phyloP scores from a whole-genome alignment of 1,140 invertebrate genomes.

The Maconellicoccus hirsutus region DNA sequence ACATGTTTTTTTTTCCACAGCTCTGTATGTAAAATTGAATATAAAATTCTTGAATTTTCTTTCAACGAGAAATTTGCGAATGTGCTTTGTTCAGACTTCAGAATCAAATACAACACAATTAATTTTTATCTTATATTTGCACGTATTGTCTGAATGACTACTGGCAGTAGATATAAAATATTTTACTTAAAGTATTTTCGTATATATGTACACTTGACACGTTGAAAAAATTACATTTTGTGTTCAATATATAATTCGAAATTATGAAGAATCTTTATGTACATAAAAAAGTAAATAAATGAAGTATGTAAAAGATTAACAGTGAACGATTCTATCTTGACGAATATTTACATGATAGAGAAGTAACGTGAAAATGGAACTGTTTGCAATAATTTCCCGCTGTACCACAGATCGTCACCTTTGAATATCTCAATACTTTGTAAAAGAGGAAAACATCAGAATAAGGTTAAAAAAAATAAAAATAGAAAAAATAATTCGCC shows the following conservation, averaged over 20 bases:
- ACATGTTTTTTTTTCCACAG: too few species aligned
- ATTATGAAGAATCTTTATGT: constrained; percentile 15
- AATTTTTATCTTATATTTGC: constrained; percentile 16
- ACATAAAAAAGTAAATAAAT: constrained; percentile 17
- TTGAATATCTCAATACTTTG: too few species aligned
- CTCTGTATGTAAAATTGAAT: too few species aligned
- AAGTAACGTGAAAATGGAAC: not conserved
- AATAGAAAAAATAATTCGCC: not conserved
- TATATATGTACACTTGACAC: not conserved
- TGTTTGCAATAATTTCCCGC: not conserved
- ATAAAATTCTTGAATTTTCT: too few species aligned
- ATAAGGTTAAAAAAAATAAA: too few species aligned
- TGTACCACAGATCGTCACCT: too few species aligned
- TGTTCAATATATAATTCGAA: not conserved
- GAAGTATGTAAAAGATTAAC: not conserved
- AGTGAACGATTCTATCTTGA: not conserved
- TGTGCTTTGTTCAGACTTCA: too few species aligned
- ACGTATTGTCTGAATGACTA: constrained; percentile 22
- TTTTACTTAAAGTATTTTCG: constrained; percentile 10
- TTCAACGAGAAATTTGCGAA: too few species aligned
- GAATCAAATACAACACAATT: not conserved
- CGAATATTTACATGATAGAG: not conserved
- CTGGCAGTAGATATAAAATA: constrained; percentile 21
- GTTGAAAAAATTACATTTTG: constrained; percentile 12
- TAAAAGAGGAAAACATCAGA: too few species aligned